Base-by-base conservation (phyloP, 1,140 invertebrate species). In the Apis laboriosa region DNA sequence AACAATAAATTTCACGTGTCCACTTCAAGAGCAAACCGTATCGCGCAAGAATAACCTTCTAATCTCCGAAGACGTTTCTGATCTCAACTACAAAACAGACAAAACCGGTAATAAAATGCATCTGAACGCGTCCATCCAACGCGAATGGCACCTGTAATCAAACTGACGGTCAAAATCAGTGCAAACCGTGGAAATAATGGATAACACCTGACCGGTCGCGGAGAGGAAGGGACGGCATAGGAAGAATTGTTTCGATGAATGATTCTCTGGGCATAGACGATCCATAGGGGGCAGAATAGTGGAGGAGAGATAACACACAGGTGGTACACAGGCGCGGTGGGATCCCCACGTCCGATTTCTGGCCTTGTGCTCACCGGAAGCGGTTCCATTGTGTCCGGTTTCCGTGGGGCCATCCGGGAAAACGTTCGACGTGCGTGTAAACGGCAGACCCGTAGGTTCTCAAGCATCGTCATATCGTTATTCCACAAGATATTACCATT, bases 321-420 rank as follows among this genome's bases (percentile, higher is more conserved):
- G 75, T 80, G 78, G 70, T 80, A 74, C 76, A 58, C 34, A 70
- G 77, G 85, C 63, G 80, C 81, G 85, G 82, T 84, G 63, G 83
- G 63, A 64, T 73, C 87, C 86, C 87, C 83, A 87, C 86, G 86
- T 85, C 88, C 89, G 84, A 90, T 86, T 90, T 90, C 89, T 94
- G 92, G 91, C 92, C 93, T 93, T 93, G 92, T 90, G 82, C 87
- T 86, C 88, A 84, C 61, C 93, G 93, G 93, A 94, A 93, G 90
- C 86, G 84, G 83, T 68, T 86, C 88, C 84, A 93, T 94, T 94
- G 92, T 94, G 85, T 88, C 84, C 89, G 86, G 90, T 92, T 93
- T 94, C 92, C 93, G 93, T 89, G 90, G 86, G 88, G 88, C 90
- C 92, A 93, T 94, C 93, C 93, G 92, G 93, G 92, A 93, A 94